A percentile compares a stretch with the other conserved stretches of the same genome.
phyloP scores from a whole-genome alignment of 2,797 vertebrate genomes.

The Rallus crepitans region DNA sequence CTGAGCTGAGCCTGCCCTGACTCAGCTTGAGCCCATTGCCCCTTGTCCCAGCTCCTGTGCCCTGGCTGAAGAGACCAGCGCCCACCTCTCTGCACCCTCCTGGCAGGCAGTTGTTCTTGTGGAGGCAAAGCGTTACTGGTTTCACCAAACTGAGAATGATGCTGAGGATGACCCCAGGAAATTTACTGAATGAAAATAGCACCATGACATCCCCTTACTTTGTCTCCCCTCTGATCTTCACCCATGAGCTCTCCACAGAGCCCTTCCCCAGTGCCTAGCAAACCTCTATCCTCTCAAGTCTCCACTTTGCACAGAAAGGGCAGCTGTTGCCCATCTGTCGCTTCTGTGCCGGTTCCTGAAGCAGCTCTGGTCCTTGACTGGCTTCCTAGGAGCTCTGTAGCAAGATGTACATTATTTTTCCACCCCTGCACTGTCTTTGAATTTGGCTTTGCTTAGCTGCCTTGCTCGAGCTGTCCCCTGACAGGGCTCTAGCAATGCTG shows the following conservation, averaged over 20 bases:
- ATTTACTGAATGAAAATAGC: not conserved
- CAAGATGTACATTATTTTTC: not conserved
- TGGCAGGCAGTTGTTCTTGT: no score
- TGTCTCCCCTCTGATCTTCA: not conserved
- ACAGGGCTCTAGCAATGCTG: not conserved
- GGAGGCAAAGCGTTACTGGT: not conserved
- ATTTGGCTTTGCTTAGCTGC: not conserved
- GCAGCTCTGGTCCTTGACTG: not conserved
- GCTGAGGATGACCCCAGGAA: not conserved
- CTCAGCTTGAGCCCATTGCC: no score
- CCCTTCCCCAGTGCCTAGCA: no score
- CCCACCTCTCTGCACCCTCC: no score
- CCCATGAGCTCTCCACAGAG: not conserved
- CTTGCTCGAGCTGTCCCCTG: not conserved
- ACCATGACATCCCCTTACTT: not conserved
- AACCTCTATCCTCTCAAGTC: not conserved
- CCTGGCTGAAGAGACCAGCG: no score
- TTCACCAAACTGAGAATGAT: not conserved
- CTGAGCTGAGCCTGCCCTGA: no score
- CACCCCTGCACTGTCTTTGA: not conserved
- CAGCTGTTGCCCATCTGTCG: fast-evolving
- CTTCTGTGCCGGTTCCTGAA: not conserved
- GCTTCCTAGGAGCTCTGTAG: not conserved
- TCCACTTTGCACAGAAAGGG: not conserved
- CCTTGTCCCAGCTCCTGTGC: no score